phyloP scores from a whole-genome alignment of 2,113 vertebrate genomes.

The Dunckerocampus dactyliophorus region DNA sequence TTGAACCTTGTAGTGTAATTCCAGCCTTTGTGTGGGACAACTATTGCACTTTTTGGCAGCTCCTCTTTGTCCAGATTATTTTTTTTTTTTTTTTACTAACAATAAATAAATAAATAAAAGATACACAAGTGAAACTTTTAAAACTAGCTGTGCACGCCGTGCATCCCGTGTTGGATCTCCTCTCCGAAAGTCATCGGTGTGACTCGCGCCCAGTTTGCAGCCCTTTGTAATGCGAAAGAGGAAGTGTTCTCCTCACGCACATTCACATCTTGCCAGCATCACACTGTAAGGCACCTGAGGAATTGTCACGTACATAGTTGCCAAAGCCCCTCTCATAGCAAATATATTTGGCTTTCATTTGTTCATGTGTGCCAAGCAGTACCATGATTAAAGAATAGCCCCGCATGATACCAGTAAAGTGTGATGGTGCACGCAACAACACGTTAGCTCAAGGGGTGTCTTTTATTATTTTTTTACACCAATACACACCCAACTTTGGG shows the following conservation, averaged over 20 bases:
- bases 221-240: constrained; percentile 33
- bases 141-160: neutral
- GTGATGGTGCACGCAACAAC: neutral
- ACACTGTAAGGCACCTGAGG: constrained; percentile 76
- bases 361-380: constrained; percentile 11
- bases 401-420: constrained; percentile 26
- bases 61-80: constrained; percentile 53
- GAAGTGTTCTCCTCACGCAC: constrained; percentile 33
- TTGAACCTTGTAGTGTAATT: constrained; percentile 19
- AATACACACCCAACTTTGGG: too few relatives aligned
- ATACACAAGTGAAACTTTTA: neutral
- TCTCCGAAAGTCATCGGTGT: neutral
- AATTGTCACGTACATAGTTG: constrained; percentile 70
- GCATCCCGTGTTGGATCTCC: neutral
- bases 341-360: constrained; percentile 5
- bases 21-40: constrained; percentile 47
- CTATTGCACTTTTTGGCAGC: constrained; percentile 70
- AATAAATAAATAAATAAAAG: too few relatives aligned
- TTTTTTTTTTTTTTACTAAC: too few relatives aligned
- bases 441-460: neutral
- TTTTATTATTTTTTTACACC: neutral
- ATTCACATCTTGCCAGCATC: constrained; percentile 45
- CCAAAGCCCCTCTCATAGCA: constrained; percentile 53
- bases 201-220: constrained; percentile 52
- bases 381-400: constrained; percentile 41